These are phyloP conservation scores for Smittia sp. DNA, from an alignment of 2,888 invertebrate species.

Conservation along the genomic window DNA sequence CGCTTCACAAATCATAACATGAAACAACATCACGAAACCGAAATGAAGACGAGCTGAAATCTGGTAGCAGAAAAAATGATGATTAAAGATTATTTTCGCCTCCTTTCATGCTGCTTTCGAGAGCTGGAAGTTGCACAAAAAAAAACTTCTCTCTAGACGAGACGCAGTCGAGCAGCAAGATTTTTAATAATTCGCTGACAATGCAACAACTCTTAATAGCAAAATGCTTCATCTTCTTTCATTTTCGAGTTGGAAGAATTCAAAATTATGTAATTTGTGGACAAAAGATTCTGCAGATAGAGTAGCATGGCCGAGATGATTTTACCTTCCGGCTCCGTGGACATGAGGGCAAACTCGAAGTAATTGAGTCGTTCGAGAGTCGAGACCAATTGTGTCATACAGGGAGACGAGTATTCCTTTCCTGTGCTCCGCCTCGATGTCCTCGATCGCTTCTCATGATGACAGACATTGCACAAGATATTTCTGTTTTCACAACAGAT, in stretches of 20 bases:
- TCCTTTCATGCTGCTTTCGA: constrained; percentile 15
- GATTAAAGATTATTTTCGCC: constrained; percentile 23
- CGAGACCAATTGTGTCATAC: not conserved
- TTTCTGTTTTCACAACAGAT: not conserved
- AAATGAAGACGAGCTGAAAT: constrained; percentile 14
- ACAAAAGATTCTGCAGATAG: constrained; percentile 13
- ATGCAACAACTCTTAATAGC: constrained; percentile 29
- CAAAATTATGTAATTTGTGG: constrained; percentile 21
- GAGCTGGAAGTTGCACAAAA: constrained; percentile 36
- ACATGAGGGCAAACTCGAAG: not conserved
- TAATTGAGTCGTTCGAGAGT: not conserved
- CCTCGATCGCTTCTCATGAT: not conserved
- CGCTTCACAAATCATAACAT: constrained; percentile 1
- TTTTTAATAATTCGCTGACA: constrained; percentile 41
- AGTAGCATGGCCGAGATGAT: not conserved
- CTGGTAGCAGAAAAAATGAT: constrained; percentile 24
- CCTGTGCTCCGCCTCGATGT: constrained; percentile 34
- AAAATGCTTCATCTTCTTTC: not conserved
- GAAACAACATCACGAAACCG: not conserved
- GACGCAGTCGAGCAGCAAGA: constrained; percentile 30
- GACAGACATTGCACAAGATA: constrained; percentile 25
- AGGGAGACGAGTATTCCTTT: not conserved
- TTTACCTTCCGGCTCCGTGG: constrained; percentile 26
- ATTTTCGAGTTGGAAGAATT: constrained; percentile 14
- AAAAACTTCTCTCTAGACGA: constrained; percentile 4